Evolutionary conservation across 2,113 vertebrate genomes (phyloP), one percentile per base, ranked within the genome.

Genomic region (Dolichallabes microphthalmus): DNA sequence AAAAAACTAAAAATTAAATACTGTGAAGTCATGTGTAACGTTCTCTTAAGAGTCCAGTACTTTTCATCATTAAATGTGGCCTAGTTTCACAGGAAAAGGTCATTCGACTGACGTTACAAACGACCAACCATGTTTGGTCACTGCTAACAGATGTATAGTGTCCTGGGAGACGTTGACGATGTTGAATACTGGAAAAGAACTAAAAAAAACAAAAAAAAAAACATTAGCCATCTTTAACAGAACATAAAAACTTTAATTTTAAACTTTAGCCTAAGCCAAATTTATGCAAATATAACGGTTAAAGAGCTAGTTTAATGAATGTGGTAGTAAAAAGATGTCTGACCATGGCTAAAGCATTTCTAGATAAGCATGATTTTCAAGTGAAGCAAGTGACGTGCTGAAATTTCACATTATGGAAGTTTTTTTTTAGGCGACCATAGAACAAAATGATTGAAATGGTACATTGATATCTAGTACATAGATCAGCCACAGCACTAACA

Each of bases 91-190:
- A 78, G 11, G 27, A 35, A 78, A 10, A 58, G 53, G 55, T 10
- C 30, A 58, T 78, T 58, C 30, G 76, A 60, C 15, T 58, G 53
- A 58, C 30, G 13, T 1, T 78, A 55, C 76, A 78, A 57, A 78
- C 0, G 1, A 58, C 53, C 30, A 22, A 22, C 27, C 27, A 58
- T 78, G 19, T 58, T 78, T 78, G 58, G 19, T 78, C 30, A 78
- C 76, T 22, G 76, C 76, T 58, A 78, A 78, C 53, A 78, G 75
- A 78, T 78, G 15, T 35, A 2, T 78, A 6, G 27, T 35, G 53
- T 58, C n/a, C 19, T 13, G 55, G 76, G 55, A 78, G 1, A 35
- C 4, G 1, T 9, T 35, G n/a, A n/a, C 19, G n/a, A 7, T 8
- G 14, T 6, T 27, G n/a, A 30, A 10, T 11, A 20, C 76, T 35